Percentiles rank a stretch among this genome's conserved stretches.
Evolutionary conservation across 2,888 invertebrate species (phyloP).

Genomic region (Sepioteuthis lessoniana): DNA sequence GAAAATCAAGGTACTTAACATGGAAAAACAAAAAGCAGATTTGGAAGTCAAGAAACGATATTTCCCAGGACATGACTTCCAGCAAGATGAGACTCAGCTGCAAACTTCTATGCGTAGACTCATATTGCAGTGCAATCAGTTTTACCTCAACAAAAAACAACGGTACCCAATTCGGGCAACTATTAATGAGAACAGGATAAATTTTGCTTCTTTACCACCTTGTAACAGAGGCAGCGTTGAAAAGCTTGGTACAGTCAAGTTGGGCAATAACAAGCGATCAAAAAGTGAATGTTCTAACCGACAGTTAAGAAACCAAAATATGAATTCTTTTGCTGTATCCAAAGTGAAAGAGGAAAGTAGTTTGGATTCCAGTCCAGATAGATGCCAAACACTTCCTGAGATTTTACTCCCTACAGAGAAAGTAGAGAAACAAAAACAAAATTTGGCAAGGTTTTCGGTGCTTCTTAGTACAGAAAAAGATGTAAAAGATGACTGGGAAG

Average conservation of each 20-base stretch:
- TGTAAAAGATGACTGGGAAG: too few species aligned
- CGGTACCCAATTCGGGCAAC: conserved; percentile 62
- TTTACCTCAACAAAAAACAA: conserved; percentile 64
- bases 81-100: conserved; percentile 66
- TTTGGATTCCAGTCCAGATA: background rate
- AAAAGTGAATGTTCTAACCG: background rate
- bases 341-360: background rate
- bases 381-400: background rate
- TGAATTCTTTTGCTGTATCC: background rate
- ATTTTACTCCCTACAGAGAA: background rate
- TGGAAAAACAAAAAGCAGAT: conserved; percentile 65
- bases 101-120: conserved; percentile 61
- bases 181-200: background rate
- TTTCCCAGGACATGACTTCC: conserved; percentile 65
- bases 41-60: conserved; percentile 64
- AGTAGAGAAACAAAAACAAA: conserved; percentile 52
- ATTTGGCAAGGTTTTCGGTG: conserved; percentile 63
- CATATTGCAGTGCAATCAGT: conserved; percentile 62
- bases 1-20: conserved; percentile 68
- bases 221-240: background rate
- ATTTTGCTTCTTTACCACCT: background rate
- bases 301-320: background rate
- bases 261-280: background rate
- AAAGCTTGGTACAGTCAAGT: background rate
- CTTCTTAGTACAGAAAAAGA: conserved; percentile 57